Base-by-base conservation (phyloP, 1,140 invertebrate genomes). In the Rhyacophila brunnea region DNA sequence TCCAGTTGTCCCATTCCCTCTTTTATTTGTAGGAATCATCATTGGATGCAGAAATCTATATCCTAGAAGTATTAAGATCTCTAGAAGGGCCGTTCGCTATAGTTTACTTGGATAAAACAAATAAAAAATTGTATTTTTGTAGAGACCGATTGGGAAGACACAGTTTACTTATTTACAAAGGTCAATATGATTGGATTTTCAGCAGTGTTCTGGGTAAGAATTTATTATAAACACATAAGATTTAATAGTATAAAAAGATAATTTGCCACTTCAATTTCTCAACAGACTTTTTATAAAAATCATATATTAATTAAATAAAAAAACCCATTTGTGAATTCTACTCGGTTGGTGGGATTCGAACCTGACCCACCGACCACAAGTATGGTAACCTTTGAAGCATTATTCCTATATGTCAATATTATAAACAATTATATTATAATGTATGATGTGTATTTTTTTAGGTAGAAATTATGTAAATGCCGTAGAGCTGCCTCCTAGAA, bases 101-200 rank as follows among this genome's bases (percentile, higher is more conserved):
- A 51, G 82, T 95, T 45, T 94, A 89, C 71, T 91, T 83, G 72
- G 80, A 92, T 67, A 86, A 82, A 70, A 58, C 61, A 34, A 69
- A 68, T 2, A 76, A 84, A 45, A 71, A 69, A 11, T 62, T 98
- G 34, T 95, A 89, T 79, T 95, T 96, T 79, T 88, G 86, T 6
- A 80, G 94, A 72, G 95, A 98, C 78, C 78, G 80, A 60, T 86
- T 94, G 73, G 95, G 95, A 18, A 81, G 93, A 64, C 85, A 91
- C 61, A 92, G 91, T 75, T 78, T 96, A 34, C 74, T 95, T 13
- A 81, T 91, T 68, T 83, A 84, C 69, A 72, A 81, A 61, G 70
- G 75, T 64, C 58, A 73, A 7, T 61, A 74, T 38, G 66, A 70
- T 19, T 66, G 85, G 40, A 68, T 83, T 23, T 68, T 87, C 23